Evolutionary conservation across 2,888 invertebrate genomes (phyloP), one percentile per base, ranked within the genome.

Genomic region (Cremastobaeus sp.): DNA sequence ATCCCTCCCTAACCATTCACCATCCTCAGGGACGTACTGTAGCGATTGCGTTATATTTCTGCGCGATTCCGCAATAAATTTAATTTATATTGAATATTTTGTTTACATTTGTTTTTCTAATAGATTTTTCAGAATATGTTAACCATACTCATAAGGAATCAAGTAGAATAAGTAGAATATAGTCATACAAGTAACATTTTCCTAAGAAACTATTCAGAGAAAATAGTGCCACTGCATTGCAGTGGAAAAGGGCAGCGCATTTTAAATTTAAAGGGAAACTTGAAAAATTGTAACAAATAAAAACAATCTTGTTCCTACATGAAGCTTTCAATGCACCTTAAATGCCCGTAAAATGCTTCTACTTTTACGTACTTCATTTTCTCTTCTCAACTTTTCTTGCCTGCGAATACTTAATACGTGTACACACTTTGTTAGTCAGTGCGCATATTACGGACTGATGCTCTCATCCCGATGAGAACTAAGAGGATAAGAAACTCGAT

Each of bases 401-500:
- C 55, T 68, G 66, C 62, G 73, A 73, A 73, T 73, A 73, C 66
- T 66, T 60, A 71, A 73, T 74, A 66, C 70, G 34, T 65, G 59
- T 76, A 62, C 64, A 72, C 64, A 76, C 68, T 72, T 69, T 69
- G 76, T 72, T 71, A 71, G 71, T 64, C 68, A 34, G 55, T 71
- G 70, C 52, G 65, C 60, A 39, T 70, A 60, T 60, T 39, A 62
- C 43, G 34, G 34, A 60, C 65, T 35, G 68, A 71, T 55, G 72
- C 57, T 73, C 60, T 73, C 54, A 64, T 66, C 71, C 62, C 60
- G 71, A 69, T 59, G 52, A 78, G 66, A 52, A 55, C 68, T 81
- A 82, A 83, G 84, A 83, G 82, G 83, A 83, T 82, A 80, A 82
- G 80, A 78, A 81, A 83, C 81, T 80, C 80, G 79, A 82, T 78